Evolutionary conservation across 2,113 vertebrate genomes (phyloP), one percentile per base, ranked within the genome.

Genomic region (Percina caprodes): DNA sequence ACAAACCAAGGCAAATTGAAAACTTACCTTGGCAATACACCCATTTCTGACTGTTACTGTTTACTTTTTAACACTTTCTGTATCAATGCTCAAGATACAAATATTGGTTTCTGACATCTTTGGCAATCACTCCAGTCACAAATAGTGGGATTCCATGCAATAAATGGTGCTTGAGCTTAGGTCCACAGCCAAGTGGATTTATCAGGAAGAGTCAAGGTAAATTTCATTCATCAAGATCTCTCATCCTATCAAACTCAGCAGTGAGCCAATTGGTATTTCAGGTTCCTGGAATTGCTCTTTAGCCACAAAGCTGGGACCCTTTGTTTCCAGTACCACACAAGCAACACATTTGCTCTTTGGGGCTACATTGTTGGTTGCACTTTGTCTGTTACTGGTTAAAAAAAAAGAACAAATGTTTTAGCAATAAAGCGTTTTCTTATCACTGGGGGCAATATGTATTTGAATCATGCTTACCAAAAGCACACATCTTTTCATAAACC

Each of bases 181-280:
- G 80, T 80, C 78, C 81, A 84, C 74, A 68, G 82, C 66, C 67
- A 52, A 93, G 88, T 89, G 74, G 83, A 91, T 94, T 94, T 82
- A 94, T 94, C 92, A 92, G 72, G 58, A 83, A 80, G 80, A 91
- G 89, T 94, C 90, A 85, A 88, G 87, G 85, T 88, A 73, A 80
- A 91, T 94, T 94, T 90, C 68, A 87, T 91, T 93, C 69, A 90
- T 92, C 84, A 86, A 69, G 87, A 91, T 84, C 81, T 83, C 82
- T 83, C 79, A 77, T 89, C 77, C 89, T 82, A 88, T 92, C 84
- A 80, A 80, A 89, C 74, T 83, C 73, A 91, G 91, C 87, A 87
- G 77, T 79, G 81, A 84, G 63, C 74, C 80, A 78, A 90, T 91
- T 90, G 88, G 80, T 88, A 66, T 83, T 92, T 83, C 75, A 78